Base-by-base conservation (phyloP, 2,113 vertebrate genomes). In the Sceloporus undulatus region DNA sequence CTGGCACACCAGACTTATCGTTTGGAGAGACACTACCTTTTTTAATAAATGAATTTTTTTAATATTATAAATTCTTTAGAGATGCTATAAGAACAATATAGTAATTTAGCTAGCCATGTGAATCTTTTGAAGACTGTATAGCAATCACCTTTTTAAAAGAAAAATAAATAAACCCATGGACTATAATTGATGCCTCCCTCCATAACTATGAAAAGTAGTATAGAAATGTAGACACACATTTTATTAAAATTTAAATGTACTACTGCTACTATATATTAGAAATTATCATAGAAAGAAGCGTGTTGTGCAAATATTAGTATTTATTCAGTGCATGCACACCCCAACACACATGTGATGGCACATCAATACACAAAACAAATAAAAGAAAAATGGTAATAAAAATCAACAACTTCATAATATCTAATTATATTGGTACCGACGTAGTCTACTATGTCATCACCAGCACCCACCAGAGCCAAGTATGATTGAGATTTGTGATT, bases 41-140 rank as follows among this genome's bases (percentile, higher is more conserved):
- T 87, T 56, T 1, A 0, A 87, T 81, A 59, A 79, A 3, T 91
- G 52, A 21, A 11, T 83, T 68, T 83, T 80, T 81, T 19, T 23
- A 19, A 87, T 5, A 76, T 84, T 89, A 3, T 27, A 23, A 66
- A 68, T 9, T 89, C 40, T 68, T 82, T 42, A 78, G 84, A 91
- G 79, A 82, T 81, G 82, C 73, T 70, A 79, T 80, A 74, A 70
- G 73, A 88, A 75, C 34, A 80, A 9, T 34, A 62, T 27, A 76
- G 8, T 7, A 25, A 3, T 79, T 9, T 25, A 65, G 10, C 23
- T 78, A 68, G 68, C 74, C n/a, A 25, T 42, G 10, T 19, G 29
- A 27, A 34, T 11, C 62, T 42, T 65, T 38, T 77, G 29, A 65
- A 42, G 25, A 59, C 34, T 86, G 10, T 42, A 38, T 42, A 78